Evolutionary conservation across 2,888 invertebrate species (phyloP), one percentile per base, ranked within the genome.

Genomic region (Athalia rosae): DNA sequence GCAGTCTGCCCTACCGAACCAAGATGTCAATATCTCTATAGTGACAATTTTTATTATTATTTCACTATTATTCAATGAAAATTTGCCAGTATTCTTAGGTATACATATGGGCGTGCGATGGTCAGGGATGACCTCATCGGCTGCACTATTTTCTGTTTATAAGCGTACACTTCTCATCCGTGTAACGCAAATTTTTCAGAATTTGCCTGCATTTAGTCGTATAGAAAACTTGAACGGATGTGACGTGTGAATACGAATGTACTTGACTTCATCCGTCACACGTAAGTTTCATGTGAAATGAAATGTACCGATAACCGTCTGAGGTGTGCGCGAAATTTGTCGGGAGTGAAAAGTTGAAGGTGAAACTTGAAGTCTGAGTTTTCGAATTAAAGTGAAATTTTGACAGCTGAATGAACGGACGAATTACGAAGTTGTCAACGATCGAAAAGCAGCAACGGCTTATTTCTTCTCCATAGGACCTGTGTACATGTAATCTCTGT

Each of bases 1-100:
- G 89, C 92, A 92, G 90, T 93, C 93, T 89, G 93, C 93, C 93
- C 93, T 93, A 88, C 85, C 90, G 89, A 87, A 89, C 88, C 88
- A 89, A 89, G 85, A 89, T 84, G 85, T 87, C 87, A 88, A 87
- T 88, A 88, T 89, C 85, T 88, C 87, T 87, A 86, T 86, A 85
- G 85, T 79, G 82, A 87, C 82, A 82, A 84, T 86, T 80, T 79
- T 84, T 8, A 71, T 28, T 6, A 71, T 71, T 45, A 53, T 77
- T 15, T 61, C 58, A 48, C 74, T 63, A 63, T 43, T 69, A 62
- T 61, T 63, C 13, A 8, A 62, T 73, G 47, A 73, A 8, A 41
- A 73, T 62, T 74, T 71, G 28, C 28, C 28, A 28, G n/a, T 45
- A 56, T 13, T 47, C 71, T 71, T 41, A 48, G 47, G 59, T 15